These are phyloP conservation scores for Andrena hattorfiana DNA, from an alignment of 2,888 invertebrate species.

Conservation along the genomic window DNA sequence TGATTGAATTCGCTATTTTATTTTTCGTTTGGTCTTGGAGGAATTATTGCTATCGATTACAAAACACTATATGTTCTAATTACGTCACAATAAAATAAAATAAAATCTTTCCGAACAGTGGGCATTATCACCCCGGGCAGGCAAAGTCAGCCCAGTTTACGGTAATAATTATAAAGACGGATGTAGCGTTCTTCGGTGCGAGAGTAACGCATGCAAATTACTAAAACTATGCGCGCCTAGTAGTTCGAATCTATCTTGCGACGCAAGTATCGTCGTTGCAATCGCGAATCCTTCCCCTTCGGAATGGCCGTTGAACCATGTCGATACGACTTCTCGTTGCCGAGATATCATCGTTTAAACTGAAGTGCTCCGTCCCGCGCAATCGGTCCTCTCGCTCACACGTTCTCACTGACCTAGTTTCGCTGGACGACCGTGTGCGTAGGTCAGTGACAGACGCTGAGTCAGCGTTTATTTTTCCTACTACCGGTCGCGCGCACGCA, in stretches of 20 bases:
- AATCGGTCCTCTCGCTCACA: not conserved
- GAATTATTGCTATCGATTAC: too few species aligned
- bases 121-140: too few species aligned
- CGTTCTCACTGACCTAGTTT: constrained; percentile 6
- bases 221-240: not conserved
- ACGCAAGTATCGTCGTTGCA: not conserved
- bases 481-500: constrained; percentile 1
- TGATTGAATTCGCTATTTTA: too few species aligned
- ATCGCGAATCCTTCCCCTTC: not conserved
- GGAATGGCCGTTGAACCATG: not conserved
- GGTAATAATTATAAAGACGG: too few species aligned
- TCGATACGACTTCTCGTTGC: constrained; percentile 10
- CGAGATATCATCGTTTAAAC: constrained; percentile 9
- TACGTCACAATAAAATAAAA: too few species aligned
- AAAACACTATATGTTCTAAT: too few species aligned
- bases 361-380: not conserved
- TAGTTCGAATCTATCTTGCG: not conserved
- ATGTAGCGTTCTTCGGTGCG: too few species aligned
- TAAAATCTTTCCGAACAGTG: too few species aligned
- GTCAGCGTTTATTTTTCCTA: constrained; percentile 10
- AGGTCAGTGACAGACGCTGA: constrained; percentile 19
- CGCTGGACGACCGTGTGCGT: not conserved
- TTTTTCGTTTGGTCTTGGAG: too few species aligned
- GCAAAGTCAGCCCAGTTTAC: too few species aligned
- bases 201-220: not conserved